These are phyloP conservation scores for Synergus gifuensis DNA, from an alignment of 2,888 invertebrate genomes.

Conservation along the genomic window DNA sequence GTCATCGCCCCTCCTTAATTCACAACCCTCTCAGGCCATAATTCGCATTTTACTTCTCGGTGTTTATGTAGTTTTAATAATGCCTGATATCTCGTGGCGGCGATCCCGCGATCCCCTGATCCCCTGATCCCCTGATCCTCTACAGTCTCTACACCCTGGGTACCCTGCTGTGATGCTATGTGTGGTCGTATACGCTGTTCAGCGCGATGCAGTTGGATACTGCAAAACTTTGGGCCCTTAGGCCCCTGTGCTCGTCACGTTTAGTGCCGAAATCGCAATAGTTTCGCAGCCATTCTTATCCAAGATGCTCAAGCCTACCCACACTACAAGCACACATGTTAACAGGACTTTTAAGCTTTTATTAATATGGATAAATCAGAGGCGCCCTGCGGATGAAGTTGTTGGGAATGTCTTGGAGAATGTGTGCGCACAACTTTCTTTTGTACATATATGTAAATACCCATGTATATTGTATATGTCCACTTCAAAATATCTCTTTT, in stretches of 20 bases:
- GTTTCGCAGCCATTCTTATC: slow-evolving; percentile 29
- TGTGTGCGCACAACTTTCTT: slow-evolving; percentile 52
- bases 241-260: slow-evolving; percentile 18
- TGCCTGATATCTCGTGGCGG: slow-evolving; percentile 72
- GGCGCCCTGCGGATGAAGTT: slow-evolving; percentile 76
- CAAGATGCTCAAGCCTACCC: slow-evolving; percentile 48
- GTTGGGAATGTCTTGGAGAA: slow-evolving; percentile 59
- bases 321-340: slow-evolving; percentile 68
- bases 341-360: slow-evolving; percentile 75
- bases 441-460: slow-evolving; percentile 48
- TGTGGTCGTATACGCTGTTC: slow-evolving; percentile 58
- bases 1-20: slow-evolving; percentile 73
- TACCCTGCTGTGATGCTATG: slow-evolving; percentile 61
- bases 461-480: slow-evolving; percentile 7
- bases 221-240: slow-evolving; percentile 27
- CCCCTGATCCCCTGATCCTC: slow-evolving; percentile 39
- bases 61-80: slow-evolving; percentile 77
- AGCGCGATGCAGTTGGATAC: slow-evolving; percentile 40
- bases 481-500: slow-evolving; percentile 60
- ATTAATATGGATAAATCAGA: slow-evolving; percentile 77
- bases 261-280: slow-evolving; percentile 37
- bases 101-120: slow-evolving; percentile 58
- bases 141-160: slow-evolving; percentile 51
- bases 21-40: slow-evolving; percentile 72
- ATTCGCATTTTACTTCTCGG: slow-evolving; percentile 73